Conservation (phyloP, 2,797 vertebrate species). For the Brotula barbata region DNA sequence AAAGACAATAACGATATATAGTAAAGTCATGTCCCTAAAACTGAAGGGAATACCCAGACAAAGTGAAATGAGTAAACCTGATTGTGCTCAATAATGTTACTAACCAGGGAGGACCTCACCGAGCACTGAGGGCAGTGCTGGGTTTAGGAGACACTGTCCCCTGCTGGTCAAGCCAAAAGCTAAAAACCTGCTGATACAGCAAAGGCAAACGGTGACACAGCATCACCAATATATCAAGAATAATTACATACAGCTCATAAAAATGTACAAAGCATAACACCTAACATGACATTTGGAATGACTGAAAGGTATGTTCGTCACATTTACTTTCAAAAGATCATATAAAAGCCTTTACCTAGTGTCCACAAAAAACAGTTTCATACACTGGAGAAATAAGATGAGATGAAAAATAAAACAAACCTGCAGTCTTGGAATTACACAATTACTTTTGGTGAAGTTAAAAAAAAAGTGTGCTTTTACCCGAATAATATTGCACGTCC, state of each 20-base stretch:
- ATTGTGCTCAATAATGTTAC: constrained; percentile 30
- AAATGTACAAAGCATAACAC: constrained; percentile 1
- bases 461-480: constrained; percentile 50
- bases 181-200: constrained; percentile 75
- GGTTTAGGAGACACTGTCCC: constrained; percentile 67
- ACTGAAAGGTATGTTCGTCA: constrained; percentile 33
- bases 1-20: constrained; percentile 24
- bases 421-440: constrained; percentile 13
- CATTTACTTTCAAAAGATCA: constrained; percentile 19
- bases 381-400: constrained; percentile 13
- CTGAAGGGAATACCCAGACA: constrained; percentile 27
- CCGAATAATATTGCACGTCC: constrained; percentile 76
- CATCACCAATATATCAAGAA: constrained; percentile 40
- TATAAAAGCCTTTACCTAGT: constrained; percentile 26
- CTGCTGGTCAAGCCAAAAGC: constrained; percentile 69
- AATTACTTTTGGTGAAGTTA: constrained; percentile 49
- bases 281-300: constrained; percentile 10
- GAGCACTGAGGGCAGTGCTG: constrained; percentile 13
- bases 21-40: constrained; percentile 37
- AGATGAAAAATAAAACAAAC: constrained; percentile 19
- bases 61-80: constrained; percentile 48
- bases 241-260: constrained; percentile 11
- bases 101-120: constrained; percentile 12
- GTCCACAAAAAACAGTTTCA: constrained; percentile 11
- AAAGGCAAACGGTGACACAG: constrained; percentile 41